Evolutionary conservation across 2,888 invertebrate genomes (phyloP).

Genomic region (Portevinia maculata): DNA sequence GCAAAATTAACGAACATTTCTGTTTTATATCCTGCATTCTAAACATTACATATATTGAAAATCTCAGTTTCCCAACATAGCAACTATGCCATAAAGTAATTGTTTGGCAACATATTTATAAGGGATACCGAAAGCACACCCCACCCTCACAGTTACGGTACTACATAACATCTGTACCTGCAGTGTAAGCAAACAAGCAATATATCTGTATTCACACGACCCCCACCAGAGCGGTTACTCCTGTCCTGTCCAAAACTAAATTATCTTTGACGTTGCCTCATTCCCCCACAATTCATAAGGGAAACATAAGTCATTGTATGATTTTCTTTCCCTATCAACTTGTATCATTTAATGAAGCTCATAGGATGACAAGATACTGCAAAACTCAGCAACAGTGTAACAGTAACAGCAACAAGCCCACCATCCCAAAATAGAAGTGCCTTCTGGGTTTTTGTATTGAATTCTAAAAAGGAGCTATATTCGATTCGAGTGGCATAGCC

Average conservation of each 20-base stretch:
- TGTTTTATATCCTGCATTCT: too few relatives aligned
- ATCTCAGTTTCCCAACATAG: too few relatives aligned
- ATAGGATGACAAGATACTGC: constrained; percentile 58
- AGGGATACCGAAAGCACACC: too few relatives aligned
- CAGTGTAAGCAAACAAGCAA: background rate
- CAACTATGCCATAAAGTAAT: too few relatives aligned
- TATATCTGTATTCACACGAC: constrained; percentile 24
- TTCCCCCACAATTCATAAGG: constrained; percentile 15
- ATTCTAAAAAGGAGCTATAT: constrained; percentile 52
- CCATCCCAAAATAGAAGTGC: constrained; percentile 46
- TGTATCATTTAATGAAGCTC: constrained; percentile 62
- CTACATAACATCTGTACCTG: background rate
- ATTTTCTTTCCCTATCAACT: constrained; percentile 58
- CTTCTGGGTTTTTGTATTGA: constrained; percentile 56
- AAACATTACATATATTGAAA: too few relatives aligned
- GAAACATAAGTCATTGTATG: constrained; percentile 70
- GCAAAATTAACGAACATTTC: too few relatives aligned
- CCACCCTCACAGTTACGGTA: too few relatives aligned
- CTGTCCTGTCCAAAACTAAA: constrained; percentile 51
- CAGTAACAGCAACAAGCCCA: constrained; percentile 45
- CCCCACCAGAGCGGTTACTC: constrained; percentile 1
- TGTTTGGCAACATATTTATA: constrained; percentile 27
- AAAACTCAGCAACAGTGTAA: constrained; percentile 15
- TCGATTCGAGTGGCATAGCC: constrained; percentile 5
- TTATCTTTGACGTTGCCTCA: constrained; percentile 56